Percentiles rank a stretch among this genome's conserved stretches.
Evolutionary conservation across 2,888 invertebrate genomes (phyloP).

Genomic region (Lithosia quadra): DNA sequence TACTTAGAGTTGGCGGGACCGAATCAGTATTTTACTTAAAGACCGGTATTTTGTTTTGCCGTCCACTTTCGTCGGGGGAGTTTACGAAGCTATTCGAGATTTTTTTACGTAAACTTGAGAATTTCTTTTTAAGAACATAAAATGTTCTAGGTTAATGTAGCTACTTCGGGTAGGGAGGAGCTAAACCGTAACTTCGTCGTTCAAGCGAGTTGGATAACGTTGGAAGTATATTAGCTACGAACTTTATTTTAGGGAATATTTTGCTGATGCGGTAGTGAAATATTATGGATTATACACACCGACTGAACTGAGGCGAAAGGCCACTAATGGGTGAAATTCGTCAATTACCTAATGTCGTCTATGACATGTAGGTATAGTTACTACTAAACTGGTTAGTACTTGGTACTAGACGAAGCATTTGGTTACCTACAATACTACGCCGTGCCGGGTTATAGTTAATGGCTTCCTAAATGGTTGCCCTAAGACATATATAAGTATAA

Average conservation of each 20-base stretch:
- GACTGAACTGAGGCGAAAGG: neutral
- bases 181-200: conserved; percentile 28
- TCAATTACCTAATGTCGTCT: no score
- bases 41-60: conserved; percentile 14
- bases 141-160: conserved; percentile 36
- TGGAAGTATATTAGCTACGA: conserved; percentile 14
- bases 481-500: no score
- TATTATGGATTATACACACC: neutral
- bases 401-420: no score
- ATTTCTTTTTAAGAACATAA: conserved; percentile 43
- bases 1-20: conserved; percentile 40
- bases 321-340: neutral
- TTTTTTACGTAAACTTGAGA: conserved; percentile 41
- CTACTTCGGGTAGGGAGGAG: conserved; percentile 13
- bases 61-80: conserved; percentile 31
- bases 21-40: conserved; percentile 38
- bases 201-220: conserved; percentile 18
- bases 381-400: no score
- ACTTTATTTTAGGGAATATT: conserved; percentile 9
- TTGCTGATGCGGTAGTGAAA: neutral
- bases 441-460: no score
- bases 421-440: no score
- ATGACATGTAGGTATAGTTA: no score
- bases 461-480: no score
- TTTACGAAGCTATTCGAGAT: conserved; percentile 36